Evolutionary conservation across 2,797 vertebrate genomes (phyloP).

Genomic region (Karalla daura): DNA sequence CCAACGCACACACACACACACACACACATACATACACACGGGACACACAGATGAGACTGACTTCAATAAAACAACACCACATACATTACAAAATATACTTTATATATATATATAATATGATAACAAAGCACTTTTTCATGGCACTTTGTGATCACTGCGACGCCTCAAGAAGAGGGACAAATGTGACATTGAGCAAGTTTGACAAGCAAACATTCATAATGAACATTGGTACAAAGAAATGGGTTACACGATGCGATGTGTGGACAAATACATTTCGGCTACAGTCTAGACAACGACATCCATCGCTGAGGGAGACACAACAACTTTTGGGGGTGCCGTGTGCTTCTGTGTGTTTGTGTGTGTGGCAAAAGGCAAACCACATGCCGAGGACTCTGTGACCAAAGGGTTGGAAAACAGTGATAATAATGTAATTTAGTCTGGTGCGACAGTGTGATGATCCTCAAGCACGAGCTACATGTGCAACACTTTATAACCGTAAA

Average conservation of each 20-base stretch:
- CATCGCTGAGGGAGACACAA: conserved; percentile 46
- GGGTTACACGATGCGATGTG: conserved; percentile 42
- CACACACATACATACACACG: conserved; percentile 12
- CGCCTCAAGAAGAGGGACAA: conserved; percentile 56
- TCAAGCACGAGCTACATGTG: conserved; percentile 30
- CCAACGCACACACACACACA: conserved; percentile 29
- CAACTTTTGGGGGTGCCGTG: conserved; percentile 13
- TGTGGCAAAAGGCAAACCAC: conserved; percentile 12
- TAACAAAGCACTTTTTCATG: conserved; percentile 81
- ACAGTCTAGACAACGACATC: conserved; percentile 57
- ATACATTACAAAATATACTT: conserved; percentile 83
- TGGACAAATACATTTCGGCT: conserved; percentile 61
- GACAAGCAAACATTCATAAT: conserved; percentile 71
- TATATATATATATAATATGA: conserved; percentile 64
- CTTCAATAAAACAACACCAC: conserved; percentile 69
- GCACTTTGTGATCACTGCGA: conserved; percentile 83
- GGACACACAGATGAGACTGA: conserved; percentile 54
- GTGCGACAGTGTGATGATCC: not conserved
- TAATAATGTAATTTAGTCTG: conserved; percentile 7
- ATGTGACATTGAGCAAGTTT: conserved; percentile 65
- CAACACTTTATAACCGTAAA: conserved; percentile 28
- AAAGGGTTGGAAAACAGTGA: conserved; percentile 1
- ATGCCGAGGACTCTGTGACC: conserved; percentile 9
- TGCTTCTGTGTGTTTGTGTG: conserved; percentile 9
- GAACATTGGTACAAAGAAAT: conserved; percentile 63